Base-by-base conservation (phyloP, 1,140 invertebrate genomes). In the Aphidius ervi region DNA sequence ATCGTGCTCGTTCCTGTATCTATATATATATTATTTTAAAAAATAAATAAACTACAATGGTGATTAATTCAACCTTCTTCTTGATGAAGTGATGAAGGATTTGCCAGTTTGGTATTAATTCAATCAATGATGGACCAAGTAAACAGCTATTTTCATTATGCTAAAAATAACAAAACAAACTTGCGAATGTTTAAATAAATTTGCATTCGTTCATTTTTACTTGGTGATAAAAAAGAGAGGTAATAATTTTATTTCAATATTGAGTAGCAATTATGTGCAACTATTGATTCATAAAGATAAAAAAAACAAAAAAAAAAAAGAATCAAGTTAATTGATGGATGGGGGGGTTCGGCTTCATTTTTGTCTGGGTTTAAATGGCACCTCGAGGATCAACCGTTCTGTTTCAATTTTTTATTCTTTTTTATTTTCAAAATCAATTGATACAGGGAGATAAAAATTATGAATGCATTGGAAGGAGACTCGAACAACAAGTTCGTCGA, bases 71-170 rank as follows among this genome's bases (percentile, higher is more conserved):
- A 88, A 89, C 87, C 87, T 89, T 86, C 81, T 83, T 83, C 82
- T 82, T 86, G 82, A 83, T 85, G 85, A 92, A 91, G 82, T 88
- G 89, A 83, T 95, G 91, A 70, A 97, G 87, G 71, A 87, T 88
- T 71, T 94, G 94, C 94, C 94, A 97, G 83, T 96, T 94, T 70
- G 94, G 94, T 80, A 97, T 97, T 83, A 95, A 82, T 82, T 97
- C 93, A 70, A 93, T 93, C 79, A 97, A 84, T 67, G 93, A 96
- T 72, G 87, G 88, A 83, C 93, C 87, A 85, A 93, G 87, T 73
- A 84, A 84, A 82, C 81, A 79, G 79, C 82, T 82, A 77, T 73
- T 82, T 82, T 81, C 79, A 79, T 82, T 82, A 77, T 73, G 81
- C 85, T 87, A 84, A 72, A 81, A 82, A 82, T 70, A 72, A 72